Conservation (phyloP, 2,113 vertebrate genomes). For the Ceyx cyanopectus region DNA sequence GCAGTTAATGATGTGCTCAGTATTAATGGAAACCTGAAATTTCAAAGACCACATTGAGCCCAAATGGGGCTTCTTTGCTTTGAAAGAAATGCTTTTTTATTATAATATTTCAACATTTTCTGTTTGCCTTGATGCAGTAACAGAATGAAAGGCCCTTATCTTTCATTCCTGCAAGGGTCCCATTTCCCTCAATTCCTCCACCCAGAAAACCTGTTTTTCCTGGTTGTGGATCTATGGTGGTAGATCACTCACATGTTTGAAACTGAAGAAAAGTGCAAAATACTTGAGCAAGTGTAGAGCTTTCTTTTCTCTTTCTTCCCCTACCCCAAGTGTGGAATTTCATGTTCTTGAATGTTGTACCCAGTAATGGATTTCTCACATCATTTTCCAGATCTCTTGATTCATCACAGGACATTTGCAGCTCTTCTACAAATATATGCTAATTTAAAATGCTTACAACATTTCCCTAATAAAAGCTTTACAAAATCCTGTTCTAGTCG, state of each 20-base stretch:
- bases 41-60: not conserved
- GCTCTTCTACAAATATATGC: not conserved
- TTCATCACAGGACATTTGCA: not conserved
- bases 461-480: not conserved
- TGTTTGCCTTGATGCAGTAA: not conserved
- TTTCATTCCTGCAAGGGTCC: not conserved
- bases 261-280: not conserved
- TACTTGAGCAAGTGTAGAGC: not conserved
- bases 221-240: not conserved
- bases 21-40: not conserved
- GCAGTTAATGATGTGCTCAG: not conserved
- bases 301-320: not conserved
- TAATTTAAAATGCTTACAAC: not conserved
- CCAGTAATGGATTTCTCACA: not conserved
- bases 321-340: not conserved
- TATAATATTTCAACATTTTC: not conserved
- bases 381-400: not conserved
- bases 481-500: not conserved
- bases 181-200: not conserved
- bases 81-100: not conserved
- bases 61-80: not conserved
- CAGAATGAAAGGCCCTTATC: not conserved
- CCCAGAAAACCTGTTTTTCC: not conserved
- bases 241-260: not conserved
- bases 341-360: not conserved